Conservation (phyloP, 2,888 invertebrate species). For the Orchesellides sinensis region DNA sequence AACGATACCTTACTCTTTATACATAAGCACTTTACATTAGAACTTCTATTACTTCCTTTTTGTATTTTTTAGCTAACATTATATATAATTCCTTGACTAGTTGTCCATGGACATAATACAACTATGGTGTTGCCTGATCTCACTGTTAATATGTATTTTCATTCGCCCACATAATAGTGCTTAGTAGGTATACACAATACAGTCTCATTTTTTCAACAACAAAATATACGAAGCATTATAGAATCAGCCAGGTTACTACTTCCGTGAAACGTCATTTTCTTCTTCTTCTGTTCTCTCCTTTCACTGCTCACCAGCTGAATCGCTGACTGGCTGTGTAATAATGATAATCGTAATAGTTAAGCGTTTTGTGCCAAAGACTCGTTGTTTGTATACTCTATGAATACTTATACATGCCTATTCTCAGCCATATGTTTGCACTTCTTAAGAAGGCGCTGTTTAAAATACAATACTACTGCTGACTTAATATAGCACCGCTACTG, state of each 20-base stretch:
- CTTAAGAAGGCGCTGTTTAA: conserved; percentile 28
- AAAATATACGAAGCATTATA: not conserved
- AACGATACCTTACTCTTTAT: conserved; percentile 29
- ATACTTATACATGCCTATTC: not conserved
- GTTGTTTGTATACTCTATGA: not conserved
- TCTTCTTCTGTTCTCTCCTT: not conserved
- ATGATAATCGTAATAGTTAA: conserved; percentile 30
- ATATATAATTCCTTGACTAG: not conserved
- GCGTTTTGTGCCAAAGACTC: conserved; percentile 16
- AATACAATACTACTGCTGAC: not conserved
- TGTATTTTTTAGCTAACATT: conserved; percentile 10
- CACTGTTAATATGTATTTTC: no score
- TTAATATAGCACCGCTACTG: no score
- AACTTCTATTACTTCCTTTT: conserved; percentile 30
- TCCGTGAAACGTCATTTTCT: conserved; percentile 6
- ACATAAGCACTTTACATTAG: conserved; percentile 11
- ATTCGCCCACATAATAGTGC: not conserved
- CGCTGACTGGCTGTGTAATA: conserved; percentile 26
- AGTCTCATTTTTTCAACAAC: conserved; percentile 9
- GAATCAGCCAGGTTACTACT: not conserved
- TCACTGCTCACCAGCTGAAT: not conserved
- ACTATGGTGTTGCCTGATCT: no score
- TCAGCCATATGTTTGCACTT: conserved; percentile 20
- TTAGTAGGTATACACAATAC: not conserved
- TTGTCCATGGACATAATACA: no score